Evolutionary conservation across 1,140 invertebrate genomes (phyloP).

Genomic region (Bombus difficillimus): DNA sequence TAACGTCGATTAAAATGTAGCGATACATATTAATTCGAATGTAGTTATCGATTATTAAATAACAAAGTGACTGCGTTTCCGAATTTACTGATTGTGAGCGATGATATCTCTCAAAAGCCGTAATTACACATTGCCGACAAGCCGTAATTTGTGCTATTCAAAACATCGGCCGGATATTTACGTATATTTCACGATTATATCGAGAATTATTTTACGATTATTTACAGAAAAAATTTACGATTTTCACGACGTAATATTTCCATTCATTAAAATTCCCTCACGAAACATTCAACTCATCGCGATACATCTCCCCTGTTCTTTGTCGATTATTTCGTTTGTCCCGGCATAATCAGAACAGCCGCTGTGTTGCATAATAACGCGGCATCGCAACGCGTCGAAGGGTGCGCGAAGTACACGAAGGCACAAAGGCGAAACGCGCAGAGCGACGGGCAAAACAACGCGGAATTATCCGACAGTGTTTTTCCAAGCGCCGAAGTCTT

Average conservation of each 20-base stretch:
- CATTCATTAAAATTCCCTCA: not conserved
- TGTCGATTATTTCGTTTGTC: conserved; percentile 22
- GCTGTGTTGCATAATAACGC: not conserved
- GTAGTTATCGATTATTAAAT: not conserved
- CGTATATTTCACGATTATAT: not conserved
- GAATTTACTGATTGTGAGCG: not conserved
- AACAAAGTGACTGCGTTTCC: not conserved
- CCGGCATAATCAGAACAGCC: not conserved
- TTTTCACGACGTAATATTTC: not conserved
- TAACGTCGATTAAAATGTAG: too few relatives aligned
- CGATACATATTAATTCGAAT: not conserved
- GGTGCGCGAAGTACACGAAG: not conserved
- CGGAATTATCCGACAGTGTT: conserved; percentile 67
- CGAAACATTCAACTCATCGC: conserved; percentile 32
- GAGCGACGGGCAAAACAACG: conserved; percentile 47
- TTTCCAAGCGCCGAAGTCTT: conserved; percentile 75
- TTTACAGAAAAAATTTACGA: not conserved
- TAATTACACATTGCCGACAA: not conserved
- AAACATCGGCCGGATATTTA: not conserved
- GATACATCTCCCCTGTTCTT: not conserved
- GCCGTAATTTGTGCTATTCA: not conserved
- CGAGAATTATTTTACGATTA: too few relatives aligned
- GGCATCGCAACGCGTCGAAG: not conserved
- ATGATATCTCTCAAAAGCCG: not conserved
- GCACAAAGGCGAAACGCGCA: conserved; percentile 7